phyloP scores from a whole-genome alignment of 2,888 invertebrate genomes.

The Nymphalis c-album region DNA sequence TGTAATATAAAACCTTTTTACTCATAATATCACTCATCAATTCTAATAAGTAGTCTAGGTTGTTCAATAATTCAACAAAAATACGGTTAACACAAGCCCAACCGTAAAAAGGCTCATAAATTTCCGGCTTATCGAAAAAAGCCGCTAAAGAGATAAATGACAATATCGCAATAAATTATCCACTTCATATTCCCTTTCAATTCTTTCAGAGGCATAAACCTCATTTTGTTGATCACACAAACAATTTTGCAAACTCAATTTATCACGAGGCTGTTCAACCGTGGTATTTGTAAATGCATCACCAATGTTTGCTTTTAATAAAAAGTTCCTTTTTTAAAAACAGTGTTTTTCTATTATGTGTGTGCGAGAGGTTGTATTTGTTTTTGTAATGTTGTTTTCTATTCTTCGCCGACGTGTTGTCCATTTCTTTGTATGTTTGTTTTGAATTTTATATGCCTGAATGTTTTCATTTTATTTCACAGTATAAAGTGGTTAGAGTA shows the following conservation, averaged over 20 bases:
- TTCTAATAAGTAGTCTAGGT: slow-evolving; percentile 25
- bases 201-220: slow-evolving; percentile 33
- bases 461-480: no score
- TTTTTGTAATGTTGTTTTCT: no score
- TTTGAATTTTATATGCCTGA: no score
- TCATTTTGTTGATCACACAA: slow-evolving; percentile 21
- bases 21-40: slow-evolving; percentile 1
- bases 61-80: slow-evolving; percentile 32
- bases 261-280: slow-evolving; percentile 15
- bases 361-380: no score
- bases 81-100: slow-evolving; percentile 27
- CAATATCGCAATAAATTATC: slow-evolving; percentile 37
- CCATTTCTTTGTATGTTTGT: no score
- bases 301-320: slow-evolving; percentile 8
- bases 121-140: slow-evolving; percentile 37
- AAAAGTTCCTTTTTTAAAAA: slow-evolving; percentile 8
- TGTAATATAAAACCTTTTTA: not conserved
- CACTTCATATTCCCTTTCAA: slow-evolving; percentile 36
- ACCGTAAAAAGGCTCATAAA: slow-evolving; percentile 35
- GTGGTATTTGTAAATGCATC: slow-evolving; percentile 27
- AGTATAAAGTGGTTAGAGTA: no score
- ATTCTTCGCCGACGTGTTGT: no score
- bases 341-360: not conserved
- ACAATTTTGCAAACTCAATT: slow-evolving; percentile 26
- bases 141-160: slow-evolving; percentile 37